Conservation (phyloP, 2,113 vertebrate species). For the Lophochroa leadbeateri region DNA sequence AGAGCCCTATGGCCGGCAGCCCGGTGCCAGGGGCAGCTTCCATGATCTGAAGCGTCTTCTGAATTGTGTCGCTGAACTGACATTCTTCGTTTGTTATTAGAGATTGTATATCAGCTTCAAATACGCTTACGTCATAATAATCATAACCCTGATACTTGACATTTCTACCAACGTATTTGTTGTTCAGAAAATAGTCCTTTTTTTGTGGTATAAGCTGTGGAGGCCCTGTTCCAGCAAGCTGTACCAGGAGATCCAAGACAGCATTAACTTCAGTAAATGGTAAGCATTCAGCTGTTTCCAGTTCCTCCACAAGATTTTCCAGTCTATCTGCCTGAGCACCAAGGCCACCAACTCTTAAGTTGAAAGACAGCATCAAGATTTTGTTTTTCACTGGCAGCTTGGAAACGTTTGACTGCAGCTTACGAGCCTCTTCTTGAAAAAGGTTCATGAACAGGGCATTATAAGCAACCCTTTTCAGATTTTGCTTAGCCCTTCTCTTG, state of each 20-base stretch:
- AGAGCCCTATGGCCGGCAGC: conserved; percentile 78
- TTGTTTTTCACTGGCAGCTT: conserved; percentile 86
- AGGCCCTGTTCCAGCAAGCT: conserved; percentile 87
- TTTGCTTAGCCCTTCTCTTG: conserved; percentile 75
- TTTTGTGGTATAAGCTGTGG: conserved; percentile 79
- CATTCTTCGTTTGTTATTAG: conserved; percentile 83
- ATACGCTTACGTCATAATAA: conserved; percentile 82
- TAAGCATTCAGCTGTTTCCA: conserved; percentile 66
- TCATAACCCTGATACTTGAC: conserved; percentile 84
- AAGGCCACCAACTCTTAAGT: conserved; percentile 87
- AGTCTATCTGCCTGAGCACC: conserved; percentile 86
- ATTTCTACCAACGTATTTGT: conserved; percentile 81
- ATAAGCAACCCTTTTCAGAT: conserved; percentile 84
- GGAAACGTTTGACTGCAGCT: conserved; percentile 47
- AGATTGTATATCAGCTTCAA: conserved; percentile 83
- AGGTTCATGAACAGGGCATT: conserved; percentile 84
- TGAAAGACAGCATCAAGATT: conserved; percentile 93
- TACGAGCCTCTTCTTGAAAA: conserved; percentile 80
- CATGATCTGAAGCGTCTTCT: conserved; percentile 82
- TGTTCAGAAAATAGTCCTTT: conserved; percentile 84
- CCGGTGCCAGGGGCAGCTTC: conserved; percentile 88
- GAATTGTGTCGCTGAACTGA: conserved; percentile 75
- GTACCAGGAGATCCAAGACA: conserved; percentile 87
- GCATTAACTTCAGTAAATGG: conserved; percentile 77
- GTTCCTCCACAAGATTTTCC: conserved; percentile 83